A percentile compares a stretch with the other conserved stretches of the same genome.
These are phyloP conservation scores for Iphiclides podalirius DNA, from an alignment of 2,888 invertebrate species.

Conservation along the genomic window DNA sequence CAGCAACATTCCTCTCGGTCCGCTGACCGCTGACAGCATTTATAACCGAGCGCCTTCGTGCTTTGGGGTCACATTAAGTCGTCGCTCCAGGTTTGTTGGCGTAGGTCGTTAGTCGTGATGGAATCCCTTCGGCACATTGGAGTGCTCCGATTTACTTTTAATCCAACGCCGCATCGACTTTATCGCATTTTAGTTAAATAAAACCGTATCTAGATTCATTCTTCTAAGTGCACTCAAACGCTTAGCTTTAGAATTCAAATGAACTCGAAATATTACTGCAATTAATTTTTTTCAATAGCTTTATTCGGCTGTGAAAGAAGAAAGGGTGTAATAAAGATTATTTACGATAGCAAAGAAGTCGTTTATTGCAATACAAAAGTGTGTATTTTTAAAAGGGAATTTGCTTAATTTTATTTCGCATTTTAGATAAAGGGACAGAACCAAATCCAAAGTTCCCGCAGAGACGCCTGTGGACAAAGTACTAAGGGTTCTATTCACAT, in stretches of 20 bases:
- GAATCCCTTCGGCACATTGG: background rate
- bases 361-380: constrained; percentile 4
- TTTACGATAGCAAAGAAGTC: background rate
- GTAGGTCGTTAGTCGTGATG: background rate
- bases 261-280: too few species aligned
- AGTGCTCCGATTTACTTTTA: background rate
- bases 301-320: too few species aligned
- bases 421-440: constrained; percentile 2
- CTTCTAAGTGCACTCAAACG: too few species aligned
- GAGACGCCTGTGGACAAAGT: background rate
- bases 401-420: constrained; percentile 11
- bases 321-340: background rate
- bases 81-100: background rate
- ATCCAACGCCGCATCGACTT: background rate
- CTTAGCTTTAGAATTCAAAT: too few species aligned
- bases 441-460: background rate
- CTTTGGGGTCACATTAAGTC: background rate
- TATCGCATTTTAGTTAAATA: background rate
- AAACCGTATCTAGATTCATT: background rate
- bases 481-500: background rate
- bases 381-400: constrained; percentile 8
- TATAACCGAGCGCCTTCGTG: background rate
- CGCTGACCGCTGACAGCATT: background rate
- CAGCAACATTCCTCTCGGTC: background rate
- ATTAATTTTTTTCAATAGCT: too few species aligned